Conservation (phyloP, 2,888 invertebrate genomes). For the Dicroscelio sp. region DNA sequence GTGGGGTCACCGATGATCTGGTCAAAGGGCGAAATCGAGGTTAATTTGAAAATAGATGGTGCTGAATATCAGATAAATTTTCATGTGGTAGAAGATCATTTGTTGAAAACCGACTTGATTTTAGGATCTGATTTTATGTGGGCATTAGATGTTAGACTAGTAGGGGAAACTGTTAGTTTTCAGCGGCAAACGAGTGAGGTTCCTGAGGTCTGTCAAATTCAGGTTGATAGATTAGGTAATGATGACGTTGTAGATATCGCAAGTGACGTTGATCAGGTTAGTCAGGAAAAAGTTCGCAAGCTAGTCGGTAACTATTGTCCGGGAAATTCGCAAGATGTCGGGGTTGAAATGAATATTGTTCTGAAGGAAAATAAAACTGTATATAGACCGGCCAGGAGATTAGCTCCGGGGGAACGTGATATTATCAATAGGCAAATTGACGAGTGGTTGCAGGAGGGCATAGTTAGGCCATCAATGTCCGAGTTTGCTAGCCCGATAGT, state of each 20-base stretch:
- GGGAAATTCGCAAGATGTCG: background rate
- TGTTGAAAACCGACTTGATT: slow-evolving; percentile 7
- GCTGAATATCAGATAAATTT: background rate
- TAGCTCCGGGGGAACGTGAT: background rate
- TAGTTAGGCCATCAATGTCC: slow-evolving; percentile 43
- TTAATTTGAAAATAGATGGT: slow-evolving; percentile 7
- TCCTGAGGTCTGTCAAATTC: slow-evolving; percentile 1
- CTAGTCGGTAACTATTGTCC: background rate
- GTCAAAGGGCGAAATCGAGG: background rate
- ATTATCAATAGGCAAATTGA: background rate
- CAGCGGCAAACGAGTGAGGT: background rate
- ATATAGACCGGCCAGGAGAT: background rate
- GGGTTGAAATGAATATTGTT: background rate
- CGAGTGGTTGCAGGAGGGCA: background rate
- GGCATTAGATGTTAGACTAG: background rate
- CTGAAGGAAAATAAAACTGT: background rate
- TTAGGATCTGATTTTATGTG: slow-evolving; percentile 1
- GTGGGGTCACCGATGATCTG: background rate
- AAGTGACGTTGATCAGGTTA: background rate
- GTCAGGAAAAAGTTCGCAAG: background rate
- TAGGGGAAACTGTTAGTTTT: background rate
- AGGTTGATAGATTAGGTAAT: background rate
- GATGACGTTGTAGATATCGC: slow-evolving; percentile 7
- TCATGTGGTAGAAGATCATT: background rate
- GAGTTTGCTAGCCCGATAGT: slow-evolving; percentile 82